phyloP scores from a whole-genome alignment of 1,140 invertebrate species.

The Listronotus oregonensis region DNA sequence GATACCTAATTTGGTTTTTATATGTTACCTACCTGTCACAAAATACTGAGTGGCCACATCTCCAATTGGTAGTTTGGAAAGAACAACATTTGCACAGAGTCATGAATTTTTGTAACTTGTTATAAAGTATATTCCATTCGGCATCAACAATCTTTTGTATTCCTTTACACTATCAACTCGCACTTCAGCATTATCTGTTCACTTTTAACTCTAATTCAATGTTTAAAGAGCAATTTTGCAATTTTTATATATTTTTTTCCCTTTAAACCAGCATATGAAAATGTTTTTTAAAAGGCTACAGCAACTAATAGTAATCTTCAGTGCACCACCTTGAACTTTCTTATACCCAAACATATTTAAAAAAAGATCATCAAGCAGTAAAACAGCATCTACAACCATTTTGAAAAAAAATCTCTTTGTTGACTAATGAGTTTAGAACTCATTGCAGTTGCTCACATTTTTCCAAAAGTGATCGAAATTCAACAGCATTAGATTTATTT shows the following conservation, averaged over 20 bases:
- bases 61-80: constrained; percentile 98
- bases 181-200: constrained; percentile 97
- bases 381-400: constrained; percentile 98
- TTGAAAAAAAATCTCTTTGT: constrained; percentile 94
- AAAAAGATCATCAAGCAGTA: constrained; percentile 88
- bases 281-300: constrained; percentile 99
- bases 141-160: constrained; percentile 90
- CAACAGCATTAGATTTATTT: constrained; percentile 59
- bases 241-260: constrained; percentile 91
- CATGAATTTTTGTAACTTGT: constrained; percentile 92
- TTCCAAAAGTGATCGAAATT: constrained; percentile 78
- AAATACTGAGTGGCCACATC: constrained; percentile 99
- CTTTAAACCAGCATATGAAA: constrained; percentile 99
- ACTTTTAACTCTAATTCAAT: constrained; percentile 86
- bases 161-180: constrained; percentile 76
- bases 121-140: constrained; percentile 98
- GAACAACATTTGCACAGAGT: constrained; percentile 93
- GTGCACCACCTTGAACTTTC: constrained; percentile 96
- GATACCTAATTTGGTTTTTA: too few species aligned
- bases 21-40: constrained; percentile 76
- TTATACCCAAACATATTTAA: constrained; percentile 99
- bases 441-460: constrained; percentile 95
- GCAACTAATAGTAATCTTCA: constrained; percentile 91
- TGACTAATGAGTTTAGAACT: constrained; percentile 96
- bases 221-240: constrained; percentile 97